phyloP scores from a whole-genome alignment of 1,140 invertebrate genomes.

The Tigriopus japonicus region DNA sequence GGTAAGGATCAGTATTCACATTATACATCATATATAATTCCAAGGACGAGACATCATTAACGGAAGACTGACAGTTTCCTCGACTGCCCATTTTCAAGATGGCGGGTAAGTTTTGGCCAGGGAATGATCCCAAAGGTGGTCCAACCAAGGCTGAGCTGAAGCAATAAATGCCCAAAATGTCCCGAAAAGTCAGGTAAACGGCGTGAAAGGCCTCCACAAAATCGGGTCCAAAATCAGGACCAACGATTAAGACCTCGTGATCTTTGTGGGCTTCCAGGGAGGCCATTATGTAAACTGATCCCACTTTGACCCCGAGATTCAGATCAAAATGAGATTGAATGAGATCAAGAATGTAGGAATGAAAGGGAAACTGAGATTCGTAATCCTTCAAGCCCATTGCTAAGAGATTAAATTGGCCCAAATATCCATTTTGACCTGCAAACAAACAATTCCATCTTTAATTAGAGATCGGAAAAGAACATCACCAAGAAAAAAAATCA shows the following conservation, averaged over 20 bases:
- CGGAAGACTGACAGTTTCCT: slow-evolving; percentile 19
- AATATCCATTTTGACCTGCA: no score
- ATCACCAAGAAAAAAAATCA: no score
- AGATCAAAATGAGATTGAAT: slow-evolving; percentile 25
- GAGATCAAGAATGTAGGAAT: slow-evolving; percentile 9
- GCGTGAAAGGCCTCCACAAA: slow-evolving; percentile 24
- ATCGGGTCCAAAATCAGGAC: slow-evolving; percentile 21
- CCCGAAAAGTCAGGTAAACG: slow-evolving; percentile 24
- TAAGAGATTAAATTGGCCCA: no score
- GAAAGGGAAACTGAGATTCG: no score
- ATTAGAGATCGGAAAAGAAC: no score
- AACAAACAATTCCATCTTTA: no score
- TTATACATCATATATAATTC: slow-evolving; percentile 21
- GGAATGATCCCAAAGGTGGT: no score
- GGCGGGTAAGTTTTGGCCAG: neutral
- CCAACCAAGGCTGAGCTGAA: slow-evolving; percentile 22
- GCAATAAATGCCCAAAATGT: slow-evolving; percentile 24
- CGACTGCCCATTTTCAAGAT: slow-evolving; percentile 20
- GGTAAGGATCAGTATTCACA: neutral
- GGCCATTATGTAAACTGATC: slow-evolving; percentile 24
- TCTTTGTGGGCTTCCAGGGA: slow-evolving; percentile 21
- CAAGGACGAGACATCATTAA: slow-evolving; percentile 22
- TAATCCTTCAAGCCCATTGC: no score
- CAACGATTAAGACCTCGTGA: slow-evolving; percentile 26
- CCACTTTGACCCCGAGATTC: slow-evolving; percentile 23